Percentiles rank a stretch among this genome's conserved stretches.
Evolutionary conservation across 2,113 vertebrate species (phyloP).

Genomic region (Colossoma macropomum): DNA sequence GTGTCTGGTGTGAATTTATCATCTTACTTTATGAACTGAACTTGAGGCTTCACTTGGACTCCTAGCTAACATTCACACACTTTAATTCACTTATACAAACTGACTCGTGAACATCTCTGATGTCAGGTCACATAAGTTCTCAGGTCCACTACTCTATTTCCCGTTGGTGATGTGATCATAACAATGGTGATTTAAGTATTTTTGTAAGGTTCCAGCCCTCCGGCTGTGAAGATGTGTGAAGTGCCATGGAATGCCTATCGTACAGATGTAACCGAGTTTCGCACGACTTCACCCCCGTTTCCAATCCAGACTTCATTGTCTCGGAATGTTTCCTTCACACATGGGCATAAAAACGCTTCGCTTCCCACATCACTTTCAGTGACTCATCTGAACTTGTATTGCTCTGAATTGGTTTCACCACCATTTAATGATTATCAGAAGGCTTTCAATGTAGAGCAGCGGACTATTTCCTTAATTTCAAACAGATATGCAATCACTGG

Average conservation of each 20-base stretch:
- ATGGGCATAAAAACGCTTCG: conserved; percentile 49
- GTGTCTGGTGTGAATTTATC: no score
- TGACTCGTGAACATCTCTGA: not conserved
- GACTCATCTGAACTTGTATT: conserved; percentile 44
- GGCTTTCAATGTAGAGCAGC: conserved; percentile 19
- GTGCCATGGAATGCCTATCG: conserved; percentile 56
- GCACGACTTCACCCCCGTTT: conserved; percentile 36
- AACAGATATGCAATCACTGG: conserved; percentile 26
- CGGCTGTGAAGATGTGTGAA: conserved; percentile 20
- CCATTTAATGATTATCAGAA: conserved; percentile 53
- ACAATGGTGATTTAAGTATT: not conserved
- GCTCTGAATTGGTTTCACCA: conserved; percentile 33
- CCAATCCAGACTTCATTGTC: conserved; percentile 54
- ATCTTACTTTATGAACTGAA: no score
- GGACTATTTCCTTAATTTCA: conserved; percentile 29
- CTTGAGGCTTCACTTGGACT: no score
- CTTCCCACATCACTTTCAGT: conserved; percentile 46
- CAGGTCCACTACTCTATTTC: not conserved
- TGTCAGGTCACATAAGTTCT: not conserved
- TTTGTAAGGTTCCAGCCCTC: conserved; percentile 49
- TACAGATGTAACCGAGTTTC: conserved; percentile 55
- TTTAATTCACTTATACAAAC: not conserved
- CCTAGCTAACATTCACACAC: no score
- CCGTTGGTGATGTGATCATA: not conserved
- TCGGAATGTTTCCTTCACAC: conserved; percentile 59